phyloP scores from a whole-genome alignment of 2,888 invertebrate species.

The Brassicogethes aeneus region DNA sequence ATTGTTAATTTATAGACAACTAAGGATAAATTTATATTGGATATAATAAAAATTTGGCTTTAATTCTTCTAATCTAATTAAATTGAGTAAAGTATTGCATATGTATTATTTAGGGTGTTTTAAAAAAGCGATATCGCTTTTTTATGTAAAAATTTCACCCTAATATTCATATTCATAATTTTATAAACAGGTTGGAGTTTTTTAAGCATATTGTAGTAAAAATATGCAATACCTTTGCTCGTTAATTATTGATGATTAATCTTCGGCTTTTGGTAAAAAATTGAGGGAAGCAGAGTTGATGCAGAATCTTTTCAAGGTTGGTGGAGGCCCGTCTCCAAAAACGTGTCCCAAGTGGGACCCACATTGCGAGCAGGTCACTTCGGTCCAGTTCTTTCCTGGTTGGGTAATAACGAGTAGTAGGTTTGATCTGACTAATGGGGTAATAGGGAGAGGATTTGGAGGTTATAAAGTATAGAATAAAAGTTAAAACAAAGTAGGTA shows the following conservation, averaged over 20 bases:
- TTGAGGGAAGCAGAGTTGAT: constrained; percentile 86
- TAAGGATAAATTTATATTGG: too few species aligned
- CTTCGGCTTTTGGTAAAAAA: constrained; percentile 50
- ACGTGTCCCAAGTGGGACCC: constrained; percentile 94
- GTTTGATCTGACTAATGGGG: constrained; percentile 77
- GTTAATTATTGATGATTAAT: constrained; percentile 18
- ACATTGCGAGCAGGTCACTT: constrained; percentile 91
- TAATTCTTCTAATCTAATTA: too few species aligned
- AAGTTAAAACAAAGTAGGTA: constrained; percentile 13
- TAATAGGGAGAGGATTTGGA: constrained; percentile 13
- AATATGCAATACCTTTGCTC: constrained; percentile 18
- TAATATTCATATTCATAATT: too few species aligned
- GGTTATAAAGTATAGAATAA: constrained; percentile 8
- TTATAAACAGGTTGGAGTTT: constrained; percentile 13
- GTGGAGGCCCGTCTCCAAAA: constrained; percentile 92
- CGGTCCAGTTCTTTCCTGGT: constrained; percentile 92
- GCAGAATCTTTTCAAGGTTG: constrained; percentile 90
- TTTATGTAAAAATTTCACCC: too few species aligned
- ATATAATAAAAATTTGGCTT: too few species aligned
- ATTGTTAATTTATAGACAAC: too few species aligned
- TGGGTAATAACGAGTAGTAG: constrained; percentile 90
- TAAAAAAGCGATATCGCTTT: too few species aligned
- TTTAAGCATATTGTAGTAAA: constrained; percentile 10
- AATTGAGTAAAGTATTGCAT: too few species aligned
- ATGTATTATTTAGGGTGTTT: too few species aligned